Evolutionary conservation across 2,113 vertebrate genomes (phyloP), one percentile per base, ranked within the genome.

Genomic region (Salvelinus sp.): DNA sequence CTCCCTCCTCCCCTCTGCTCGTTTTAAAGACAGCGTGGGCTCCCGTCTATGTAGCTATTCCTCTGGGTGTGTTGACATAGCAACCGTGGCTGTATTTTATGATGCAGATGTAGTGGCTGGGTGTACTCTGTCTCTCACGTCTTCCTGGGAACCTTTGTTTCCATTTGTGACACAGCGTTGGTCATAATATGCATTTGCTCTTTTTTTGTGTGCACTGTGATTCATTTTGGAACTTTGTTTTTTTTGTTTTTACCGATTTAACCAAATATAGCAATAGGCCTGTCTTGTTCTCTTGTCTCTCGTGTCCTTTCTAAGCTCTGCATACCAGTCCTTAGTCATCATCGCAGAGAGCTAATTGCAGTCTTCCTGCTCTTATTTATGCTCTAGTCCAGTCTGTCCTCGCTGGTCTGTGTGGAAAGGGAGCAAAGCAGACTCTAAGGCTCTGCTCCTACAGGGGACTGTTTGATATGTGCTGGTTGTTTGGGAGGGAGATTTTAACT

Each of bases 51-150:
- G 70, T 76, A 70, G 74, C 76, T 79, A 69, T 38, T 77, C 63
- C 72, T 77, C 66, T 79, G 79, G 74, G 71, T 81, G 62, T 30
- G 76, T 74, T 84, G 79, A 76, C 79, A 79, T 75, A 67, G 74
- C 20, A 58, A 69, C 80, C 12, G 16, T 48, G 70, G 47, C 48
- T 50, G 23, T 57, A 57, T 72, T 72, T 72, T 33, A 69, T 22
- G 69, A 58, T 76, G 20, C 63, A 67, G 69, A 16, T 63, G 67
- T 23, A 65, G 74, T 48, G 44, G 54, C n/a, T 22, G 58, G 1
- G n/a, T 22, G 10, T 23, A 10, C 16, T 62, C 6, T n/a, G 58
- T 62, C 58, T 62, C n/a, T 50, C 13, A 14, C 10, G 12, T 54
- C 50, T 60, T 57, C 20, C 20, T 57, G 16, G 18, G 58, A 22